Evolutionary conservation across 1,140 invertebrate species (phyloP).

Genomic region (Aphaenogaster ashmeadi): DNA sequence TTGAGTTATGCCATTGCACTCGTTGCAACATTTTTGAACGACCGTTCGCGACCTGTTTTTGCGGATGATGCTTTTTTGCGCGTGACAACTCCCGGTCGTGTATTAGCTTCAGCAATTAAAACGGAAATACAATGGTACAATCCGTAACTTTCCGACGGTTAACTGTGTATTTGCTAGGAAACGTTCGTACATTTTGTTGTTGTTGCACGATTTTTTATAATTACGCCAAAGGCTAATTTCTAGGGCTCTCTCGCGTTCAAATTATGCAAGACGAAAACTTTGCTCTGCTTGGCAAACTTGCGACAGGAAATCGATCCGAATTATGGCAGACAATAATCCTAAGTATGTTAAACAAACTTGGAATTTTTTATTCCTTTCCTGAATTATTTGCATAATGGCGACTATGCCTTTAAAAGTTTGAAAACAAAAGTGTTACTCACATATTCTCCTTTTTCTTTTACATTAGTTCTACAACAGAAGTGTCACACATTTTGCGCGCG

Average conservation of each 20-base stretch:
- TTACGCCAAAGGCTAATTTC: neutral
- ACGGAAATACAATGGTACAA: constrained; percentile 7
- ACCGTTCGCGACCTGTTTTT: constrained; percentile 23
- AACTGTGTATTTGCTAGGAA: constrained; percentile 32
- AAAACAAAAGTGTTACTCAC: neutral
- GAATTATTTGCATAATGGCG: neutral
- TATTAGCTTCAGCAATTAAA: constrained; percentile 50
- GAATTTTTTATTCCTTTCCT: neutral
- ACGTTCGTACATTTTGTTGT: neutral
- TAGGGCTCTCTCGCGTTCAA: neutral
- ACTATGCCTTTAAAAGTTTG: neutral
- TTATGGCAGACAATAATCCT: neutral
- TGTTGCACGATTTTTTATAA: constrained; percentile 6
- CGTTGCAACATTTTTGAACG: neutral
- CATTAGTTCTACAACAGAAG: constrained; percentile 13
- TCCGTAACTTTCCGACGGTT: neutral
- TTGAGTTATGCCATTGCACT: neutral
- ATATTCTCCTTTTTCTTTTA: neutral
- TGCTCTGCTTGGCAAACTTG: neutral
- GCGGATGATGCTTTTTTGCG: neutral
- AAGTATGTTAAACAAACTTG: neutral
- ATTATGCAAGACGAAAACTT: constrained; percentile 2
- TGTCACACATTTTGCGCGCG: neutral
- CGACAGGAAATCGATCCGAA: neutral
- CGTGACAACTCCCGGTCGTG: neutral